Evolutionary conservation across 2,888 invertebrate species (phyloP), one percentile per base, ranked within the genome.

Genomic region (Heliconius aoede): DNA sequence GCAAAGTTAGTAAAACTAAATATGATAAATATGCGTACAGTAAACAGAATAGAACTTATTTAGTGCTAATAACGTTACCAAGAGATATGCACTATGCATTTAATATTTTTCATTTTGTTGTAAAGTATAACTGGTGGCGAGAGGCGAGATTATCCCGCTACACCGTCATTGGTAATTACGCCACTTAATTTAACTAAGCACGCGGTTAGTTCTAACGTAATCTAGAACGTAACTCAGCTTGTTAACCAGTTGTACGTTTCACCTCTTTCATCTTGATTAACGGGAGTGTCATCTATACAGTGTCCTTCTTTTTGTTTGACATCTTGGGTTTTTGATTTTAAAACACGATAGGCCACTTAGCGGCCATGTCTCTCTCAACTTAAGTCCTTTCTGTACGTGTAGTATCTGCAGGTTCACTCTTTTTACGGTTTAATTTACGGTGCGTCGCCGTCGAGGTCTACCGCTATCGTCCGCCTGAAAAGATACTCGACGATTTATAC

Each of bases 281-380:
- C 90, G 86, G 84, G 82, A 85, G 82, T 82, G 84, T 82, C 80
- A 82, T 83, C 82, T 85, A 82, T 86, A 85, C 84, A 55, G 86
- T 87, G 55, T 86, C 84, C 81, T 86, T 83, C 89, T 86, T 88
- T 89, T 89, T 88, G 86, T 87, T 85, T 84, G 85, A 86, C 86
- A 88, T 88, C 86, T 86, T 86, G 84, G 83, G 85, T 88, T 90
- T 92, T 91, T 87, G 85, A 89, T 89, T 89, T 91, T 88, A 83
- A 87, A 90, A 94, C 94, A 94, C 90, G 93, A 91, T 93, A 93
- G 93, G 86, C 92, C 94, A 94, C 90, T 94, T 94, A 94, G 89
- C 88, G 89, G 84, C 83, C 88, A 85, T 93, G 92, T 93, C 89
- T 87, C 87, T 90, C 90, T 92, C 91, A 91, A 93, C 89, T 93